phyloP scores from a whole-genome alignment of 2,113 vertebrate species.

The Rana temporaria region DNA sequence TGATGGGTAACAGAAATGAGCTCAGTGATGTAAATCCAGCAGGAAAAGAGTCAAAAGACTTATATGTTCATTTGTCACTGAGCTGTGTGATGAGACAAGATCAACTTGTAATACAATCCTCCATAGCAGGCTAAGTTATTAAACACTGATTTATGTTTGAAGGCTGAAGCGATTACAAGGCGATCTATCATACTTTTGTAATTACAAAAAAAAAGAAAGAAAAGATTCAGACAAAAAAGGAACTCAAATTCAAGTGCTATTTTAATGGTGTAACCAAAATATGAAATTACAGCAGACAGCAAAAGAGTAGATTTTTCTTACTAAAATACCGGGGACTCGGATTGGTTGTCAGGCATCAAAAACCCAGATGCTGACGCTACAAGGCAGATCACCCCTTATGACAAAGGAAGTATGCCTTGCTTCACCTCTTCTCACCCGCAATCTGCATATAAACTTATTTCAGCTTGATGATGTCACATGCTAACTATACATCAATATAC shows the following conservation, averaged over 20 bases:
- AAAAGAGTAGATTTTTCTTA: no score
- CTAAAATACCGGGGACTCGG: no score
- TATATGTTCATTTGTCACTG: slow-evolving; percentile 24
- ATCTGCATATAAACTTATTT: no score
- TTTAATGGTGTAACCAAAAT: no score
- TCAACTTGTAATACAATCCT: slow-evolving; percentile 5
- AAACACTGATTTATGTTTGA: neutral
- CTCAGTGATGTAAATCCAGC: slow-evolving; percentile 10
- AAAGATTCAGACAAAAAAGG: neutral
- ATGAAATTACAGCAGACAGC: no score
- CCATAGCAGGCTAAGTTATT: neutral
- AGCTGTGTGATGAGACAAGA: slow-evolving; percentile 20
- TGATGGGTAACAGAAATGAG: slow-evolving; percentile 17
- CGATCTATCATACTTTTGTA: neutral
- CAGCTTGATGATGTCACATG: no score
- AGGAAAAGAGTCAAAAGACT: neutral
- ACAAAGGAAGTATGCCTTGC: no score
- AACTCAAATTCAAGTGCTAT: neutral
- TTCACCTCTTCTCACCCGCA: no score
- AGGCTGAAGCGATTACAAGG: neutral
- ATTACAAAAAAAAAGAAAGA: neutral
- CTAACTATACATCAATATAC: no score
- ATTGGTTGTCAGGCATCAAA: no score
- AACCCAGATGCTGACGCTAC: no score
- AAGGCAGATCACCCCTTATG: no score